Base-by-base conservation (phyloP, 2,888 invertebrate genomes). In the Spatulosminthurus flaviceps region DNA sequence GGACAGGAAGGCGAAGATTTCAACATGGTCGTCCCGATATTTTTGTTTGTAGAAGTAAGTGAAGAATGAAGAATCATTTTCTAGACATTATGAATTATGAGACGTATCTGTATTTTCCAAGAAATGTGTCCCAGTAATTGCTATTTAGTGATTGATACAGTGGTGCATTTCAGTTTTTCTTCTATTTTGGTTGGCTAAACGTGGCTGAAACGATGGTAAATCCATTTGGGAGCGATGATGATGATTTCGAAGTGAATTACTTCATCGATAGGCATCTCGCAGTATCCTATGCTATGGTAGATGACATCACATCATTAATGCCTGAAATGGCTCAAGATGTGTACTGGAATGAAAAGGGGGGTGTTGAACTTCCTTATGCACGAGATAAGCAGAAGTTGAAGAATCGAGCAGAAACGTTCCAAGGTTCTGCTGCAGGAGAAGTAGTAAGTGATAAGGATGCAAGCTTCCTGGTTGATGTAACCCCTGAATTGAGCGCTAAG, bases 121-220 rank as follows among this genome's bases (percentile, higher is more conserved):
- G n/a, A n/a, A n/a, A n/a, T n/a, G n/a, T n/a, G n/a, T n/a, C n/a
- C n/a, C n/a, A n/a, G n/a, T n/a, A n/a, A n/a, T n/a, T n/a, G n/a
- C n/a, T n/a, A n/a, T n/a, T n/a, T n/a, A n/a, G n/a, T n/a, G n/a
- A n/a, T 34, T 34, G 34, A 34, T 34, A 34, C 34, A 34, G n/a
- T n/a, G n/a, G n/a, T n/a, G n/a, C n/a, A n/a, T 64, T 41, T 2
- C 22, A 77, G 77, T 77, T 77, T 60, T 77, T 77, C 71, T 77
- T 77, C 34, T 77, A 77, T 60, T 28, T 77, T 43, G 77, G 77
- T 13, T 77, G 77, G 77, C 21, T 77, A 16, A 77, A 77, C 26
- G 77, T 77, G 19, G 77, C 77, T 0, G 77, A 77, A n/a, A 69
- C 70, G 16, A 16, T 77, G 60, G 51, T 77, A 16, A 70, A 77